These are phyloP conservation scores for Aplodontia rufa DNA, from an alignment of 2,113 vertebrate genomes.

Conservation along the genomic window DNA sequence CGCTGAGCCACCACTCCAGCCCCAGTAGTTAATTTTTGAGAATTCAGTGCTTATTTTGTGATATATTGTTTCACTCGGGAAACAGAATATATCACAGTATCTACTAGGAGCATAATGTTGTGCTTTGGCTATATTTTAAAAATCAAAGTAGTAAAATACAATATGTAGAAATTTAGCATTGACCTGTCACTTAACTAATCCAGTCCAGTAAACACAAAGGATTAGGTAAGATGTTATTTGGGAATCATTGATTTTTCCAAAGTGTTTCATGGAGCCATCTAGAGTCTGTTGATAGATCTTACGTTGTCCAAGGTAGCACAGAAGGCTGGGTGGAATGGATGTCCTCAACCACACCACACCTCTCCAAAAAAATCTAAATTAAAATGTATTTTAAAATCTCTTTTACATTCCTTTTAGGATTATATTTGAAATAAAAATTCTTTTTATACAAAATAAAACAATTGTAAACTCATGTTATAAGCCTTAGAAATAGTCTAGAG, in stretches of 20 bases:
- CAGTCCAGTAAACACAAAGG: background rate
- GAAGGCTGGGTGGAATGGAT: background rate
- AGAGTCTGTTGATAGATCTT: background rate
- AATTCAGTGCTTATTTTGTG: background rate
- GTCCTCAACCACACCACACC: background rate
- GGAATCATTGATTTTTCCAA: background rate
- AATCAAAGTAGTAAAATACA: background rate
- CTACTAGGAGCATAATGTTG: background rate
- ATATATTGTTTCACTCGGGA: background rate
- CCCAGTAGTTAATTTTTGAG: too few species aligned
- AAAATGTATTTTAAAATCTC: background rate
- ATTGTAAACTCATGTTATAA: background rate
- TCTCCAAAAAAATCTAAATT: background rate
- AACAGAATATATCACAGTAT: too few species aligned
- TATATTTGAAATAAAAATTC: slow-evolving; percentile 10
- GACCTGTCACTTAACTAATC: background rate
- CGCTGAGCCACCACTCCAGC: too few species aligned
- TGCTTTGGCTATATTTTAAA: background rate
- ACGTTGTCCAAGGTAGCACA: background rate
- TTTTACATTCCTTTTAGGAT: background rate
- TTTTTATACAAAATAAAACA: background rate
- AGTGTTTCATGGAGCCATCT: background rate
- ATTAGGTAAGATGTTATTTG: background rate
- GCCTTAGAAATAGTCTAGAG: background rate
- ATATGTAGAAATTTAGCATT: background rate